Evolutionary conservation across 2,888 invertebrate species (phyloP).

Genomic region (Serrognathus titanus): DNA sequence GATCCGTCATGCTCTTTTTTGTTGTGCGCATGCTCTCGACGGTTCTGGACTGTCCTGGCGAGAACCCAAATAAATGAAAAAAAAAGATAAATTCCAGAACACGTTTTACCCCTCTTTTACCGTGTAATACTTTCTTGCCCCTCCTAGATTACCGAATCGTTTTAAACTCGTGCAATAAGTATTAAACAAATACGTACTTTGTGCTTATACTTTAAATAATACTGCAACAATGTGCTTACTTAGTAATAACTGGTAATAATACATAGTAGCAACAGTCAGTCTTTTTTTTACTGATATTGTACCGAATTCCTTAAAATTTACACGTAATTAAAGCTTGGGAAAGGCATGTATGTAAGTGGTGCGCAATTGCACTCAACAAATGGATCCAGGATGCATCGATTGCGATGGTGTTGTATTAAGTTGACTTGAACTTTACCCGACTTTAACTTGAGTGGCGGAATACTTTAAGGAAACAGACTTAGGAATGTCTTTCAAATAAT

Average conservation of each 20-base stretch:
- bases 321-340: slow-evolving; percentile 28
- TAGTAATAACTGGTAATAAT: neutral
- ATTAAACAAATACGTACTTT: slow-evolving; percentile 5
- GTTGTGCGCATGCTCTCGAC: too few relatives aligned
- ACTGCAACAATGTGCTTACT: slow-evolving; percentile 2
- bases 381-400: slow-evolving; percentile 28
- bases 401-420: slow-evolving; percentile 4
- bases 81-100: too few relatives aligned
- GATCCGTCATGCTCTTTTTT: too few relatives aligned
- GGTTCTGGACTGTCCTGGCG: too few relatives aligned
- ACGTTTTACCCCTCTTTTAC: too few relatives aligned
- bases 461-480: too few relatives aligned
- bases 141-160: neutral
- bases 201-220: slow-evolving; percentile 11
- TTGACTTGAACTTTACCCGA: too few relatives aligned
- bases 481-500: too few relatives aligned
- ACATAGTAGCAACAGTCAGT: slow-evolving; percentile 3
- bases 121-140: neutral
- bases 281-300: slow-evolving; percentile 4
- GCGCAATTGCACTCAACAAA: slow-evolving; percentile 18
- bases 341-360: slow-evolving; percentile 22
- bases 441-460: too few relatives aligned
- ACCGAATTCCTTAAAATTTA: slow-evolving; percentile 11
- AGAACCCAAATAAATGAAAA: too few relatives aligned
- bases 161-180: slow-evolving; percentile 4